Conservation (phyloP, 2,113 vertebrate genomes). For the Amia ocellicauda region DNA sequence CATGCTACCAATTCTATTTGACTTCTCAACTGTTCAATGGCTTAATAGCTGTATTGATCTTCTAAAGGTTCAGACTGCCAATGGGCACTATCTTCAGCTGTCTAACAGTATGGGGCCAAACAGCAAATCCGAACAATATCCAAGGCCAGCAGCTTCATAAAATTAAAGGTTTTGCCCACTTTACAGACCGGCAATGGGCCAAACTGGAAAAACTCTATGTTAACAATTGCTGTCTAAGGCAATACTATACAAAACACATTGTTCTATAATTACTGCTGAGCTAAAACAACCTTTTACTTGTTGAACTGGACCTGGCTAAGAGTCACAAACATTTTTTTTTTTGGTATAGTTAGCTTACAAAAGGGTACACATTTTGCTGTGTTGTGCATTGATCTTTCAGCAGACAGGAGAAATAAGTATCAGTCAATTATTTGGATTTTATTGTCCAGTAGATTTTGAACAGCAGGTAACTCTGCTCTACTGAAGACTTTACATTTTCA, state of each 20-base stretch:
- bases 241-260: constrained; percentile 11
- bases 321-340: constrained; percentile 1
- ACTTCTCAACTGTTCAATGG: no score
- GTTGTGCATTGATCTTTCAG: no score
- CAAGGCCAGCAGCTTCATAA: neutral
- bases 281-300: neutral
- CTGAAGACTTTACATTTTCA: no score
- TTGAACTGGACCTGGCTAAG: neutral
- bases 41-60: neutral
- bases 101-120: no score
- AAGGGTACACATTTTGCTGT: no score
- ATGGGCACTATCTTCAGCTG: no score
- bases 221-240: neutral
- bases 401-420: no score
- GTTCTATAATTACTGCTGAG: constrained; percentile 17
- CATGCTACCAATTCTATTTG: no score
- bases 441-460: no score
- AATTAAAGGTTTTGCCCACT: neutral
- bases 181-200: neutral
- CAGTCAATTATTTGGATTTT: no score
- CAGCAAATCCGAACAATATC: neutral
- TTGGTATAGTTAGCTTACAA: no score
- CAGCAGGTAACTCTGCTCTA: no score
- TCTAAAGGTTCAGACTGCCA: neutral
- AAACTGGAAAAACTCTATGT: neutral